A percentile compares a stretch with the other conserved stretches of the same genome.
These are phyloP conservation scores for Trialeurodes vaporariorum DNA, from an alignment of 1,140 invertebrate species.

Conservation along the genomic window DNA sequence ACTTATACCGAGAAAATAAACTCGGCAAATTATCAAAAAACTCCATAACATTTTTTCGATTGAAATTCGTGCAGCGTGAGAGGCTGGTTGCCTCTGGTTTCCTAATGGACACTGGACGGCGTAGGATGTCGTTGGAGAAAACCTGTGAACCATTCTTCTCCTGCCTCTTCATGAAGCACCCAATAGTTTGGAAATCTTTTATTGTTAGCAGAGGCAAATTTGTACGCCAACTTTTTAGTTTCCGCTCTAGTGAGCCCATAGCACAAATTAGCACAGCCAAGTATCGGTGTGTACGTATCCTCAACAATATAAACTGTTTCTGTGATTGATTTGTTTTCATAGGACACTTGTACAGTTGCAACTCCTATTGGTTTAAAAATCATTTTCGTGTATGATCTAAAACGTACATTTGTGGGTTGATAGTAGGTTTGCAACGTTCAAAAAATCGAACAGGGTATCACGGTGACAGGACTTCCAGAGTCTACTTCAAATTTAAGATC, in stretches of 20 bases:
- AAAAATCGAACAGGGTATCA: too few relatives aligned
- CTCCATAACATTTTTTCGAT: conserved; percentile 23
- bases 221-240: conserved; percentile 4
- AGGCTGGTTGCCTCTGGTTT: conserved; percentile 12
- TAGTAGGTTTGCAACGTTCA: too few relatives aligned
- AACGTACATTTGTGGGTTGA: too few relatives aligned
- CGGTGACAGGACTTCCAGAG: too few relatives aligned
- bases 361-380: too few relatives aligned
- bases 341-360: too few relatives aligned
- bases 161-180: not conserved
- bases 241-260: conserved; percentile 5
- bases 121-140: not conserved
- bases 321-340: too few relatives aligned
- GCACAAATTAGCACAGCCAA: conserved; percentile 1
- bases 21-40: conserved; percentile 31
- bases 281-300: too few relatives aligned
- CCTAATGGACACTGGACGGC: not conserved
- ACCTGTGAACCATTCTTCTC: not conserved
- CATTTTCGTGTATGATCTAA: too few relatives aligned
- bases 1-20: conserved; percentile 26
- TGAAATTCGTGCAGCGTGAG: conserved; percentile 7
- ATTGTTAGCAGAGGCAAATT: conserved; percentile 7
- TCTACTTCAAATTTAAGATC: too few relatives aligned
- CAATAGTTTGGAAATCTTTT: conserved; percentile 4
- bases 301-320: too few relatives aligned